Evolutionary conservation across 2,797 vertebrate genomes (phyloP).

Genomic region (Phyllotis vaccarum): DNA sequence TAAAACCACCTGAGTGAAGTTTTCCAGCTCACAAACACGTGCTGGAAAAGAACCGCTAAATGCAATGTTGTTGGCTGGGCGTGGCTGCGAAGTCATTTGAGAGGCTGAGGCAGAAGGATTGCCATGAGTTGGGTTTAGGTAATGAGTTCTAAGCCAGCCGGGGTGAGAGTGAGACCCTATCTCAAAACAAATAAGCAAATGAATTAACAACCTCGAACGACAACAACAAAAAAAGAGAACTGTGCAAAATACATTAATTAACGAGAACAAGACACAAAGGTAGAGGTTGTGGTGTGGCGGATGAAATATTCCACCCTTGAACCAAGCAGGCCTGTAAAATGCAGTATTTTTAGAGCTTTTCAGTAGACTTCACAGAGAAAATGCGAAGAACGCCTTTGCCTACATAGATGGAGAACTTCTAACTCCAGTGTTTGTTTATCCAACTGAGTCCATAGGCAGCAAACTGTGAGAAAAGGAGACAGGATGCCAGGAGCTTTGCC

Average conservation of each 20-base stretch:
- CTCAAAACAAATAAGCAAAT: not conserved
- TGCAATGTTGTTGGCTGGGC: not conserved
- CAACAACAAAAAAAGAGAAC: not conserved
- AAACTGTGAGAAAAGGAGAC: not conserved
- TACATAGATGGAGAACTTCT: slow-evolving; percentile 48
- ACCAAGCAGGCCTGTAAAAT: not conserved
- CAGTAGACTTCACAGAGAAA: not conserved
- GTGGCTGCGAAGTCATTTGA: not conserved
- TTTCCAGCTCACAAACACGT: not conserved
- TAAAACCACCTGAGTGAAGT: not conserved
- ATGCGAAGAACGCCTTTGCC: not conserved
- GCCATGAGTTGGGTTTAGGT: not conserved
- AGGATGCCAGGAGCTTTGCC: not conserved
- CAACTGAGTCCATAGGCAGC: slow-evolving; percentile 5
- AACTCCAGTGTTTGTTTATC: slow-evolving; percentile 46
- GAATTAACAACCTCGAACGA: not conserved
- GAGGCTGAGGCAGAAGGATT: not conserved
- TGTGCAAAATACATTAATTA: not conserved
- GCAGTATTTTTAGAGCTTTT: not conserved
- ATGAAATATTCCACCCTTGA: not conserved
- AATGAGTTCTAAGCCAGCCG: not conserved
- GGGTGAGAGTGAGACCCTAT: not conserved
- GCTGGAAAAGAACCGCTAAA: not conserved
- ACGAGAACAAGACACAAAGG: not conserved
- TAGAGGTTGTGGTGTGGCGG: not conserved